Evolutionary conservation across 2,113 vertebrate genomes (phyloP), one percentile per base, ranked within the genome.

Genomic region (Lynx canadensis): DNA sequence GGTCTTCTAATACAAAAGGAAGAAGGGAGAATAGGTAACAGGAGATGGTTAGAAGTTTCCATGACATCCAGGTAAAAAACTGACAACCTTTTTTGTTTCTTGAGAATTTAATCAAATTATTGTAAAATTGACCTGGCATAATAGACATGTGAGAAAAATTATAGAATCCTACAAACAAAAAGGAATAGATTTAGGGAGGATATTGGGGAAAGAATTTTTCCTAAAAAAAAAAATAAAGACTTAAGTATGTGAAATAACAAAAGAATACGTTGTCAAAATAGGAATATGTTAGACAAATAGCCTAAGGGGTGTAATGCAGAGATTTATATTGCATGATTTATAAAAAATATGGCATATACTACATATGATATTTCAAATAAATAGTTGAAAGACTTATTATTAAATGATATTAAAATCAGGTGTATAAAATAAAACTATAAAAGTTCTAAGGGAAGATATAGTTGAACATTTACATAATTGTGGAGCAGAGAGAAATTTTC

Each of bases 281-380:
- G 4, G 9, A 21, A 88, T 48, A 45, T 45, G 45, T 45, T 45
- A 80, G 8, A 76, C 3, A 92, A 68, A 80, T 74, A 36, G 12
- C 33, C 85, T 74, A 83, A 79, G 36, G 27, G 1, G 50, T 15
- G 66, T 60, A 81, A 80, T 14, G 16, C 3, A 79, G 23, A 84
- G 7, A 91, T 31, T 89, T 50, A 65, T 57, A 71, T 19, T 15
- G 4, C 23, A 36, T 74, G 6, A 50, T 85, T 89, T 82, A 5
- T 81, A 81, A 93, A 88, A 78, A 78, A 80, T 7, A 80, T 14
- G 27, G 1, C 4, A 45, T 73, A 71, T 48, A 5, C 33, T 52
- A 87, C 95, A 79, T 2, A 41, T 57, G 14, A 68, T 50, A 89
- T 89, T 97, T 95, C 4, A 91, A 94, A 29, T 33, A 36, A 82